A percentile compares a stretch with the other conserved stretches of the same genome.
phyloP scores from a whole-genome alignment of 53 echinoderm and acorn worm genomes.

The Mesocentrotus franciscanus region DNA sequence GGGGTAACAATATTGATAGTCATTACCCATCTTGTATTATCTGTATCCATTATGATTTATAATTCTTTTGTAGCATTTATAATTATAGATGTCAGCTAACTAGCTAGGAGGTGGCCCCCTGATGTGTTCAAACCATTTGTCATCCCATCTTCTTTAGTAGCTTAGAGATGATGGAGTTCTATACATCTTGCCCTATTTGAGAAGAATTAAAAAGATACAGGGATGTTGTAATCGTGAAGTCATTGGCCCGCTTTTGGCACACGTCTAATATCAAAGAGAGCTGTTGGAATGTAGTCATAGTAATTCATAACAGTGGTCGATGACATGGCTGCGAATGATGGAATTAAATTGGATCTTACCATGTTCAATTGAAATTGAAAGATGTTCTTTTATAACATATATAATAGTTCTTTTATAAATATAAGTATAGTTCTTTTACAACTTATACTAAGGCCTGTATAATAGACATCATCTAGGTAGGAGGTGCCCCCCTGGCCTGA shows the following conservation, averaged over 20 bases:
- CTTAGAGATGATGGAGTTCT: not conserved
- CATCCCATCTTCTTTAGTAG: constrained; percentile 5
- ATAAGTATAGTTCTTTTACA: not conserved
- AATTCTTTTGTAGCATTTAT: constrained; percentile 11
- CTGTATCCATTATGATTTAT: constrained; percentile 7
- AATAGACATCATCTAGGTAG: not conserved
- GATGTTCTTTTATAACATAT: not conserved
- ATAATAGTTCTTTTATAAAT: not conserved
- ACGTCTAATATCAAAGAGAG: not conserved
- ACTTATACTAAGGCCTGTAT: not conserved
- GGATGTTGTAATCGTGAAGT: constrained; percentile 6
- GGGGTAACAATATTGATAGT: constrained; percentile 7
- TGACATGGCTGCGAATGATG: not conserved
- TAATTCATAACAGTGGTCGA: not conserved
- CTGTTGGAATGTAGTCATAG: constrained; percentile 17
- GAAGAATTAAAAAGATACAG: not conserved
- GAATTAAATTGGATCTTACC: not conserved
- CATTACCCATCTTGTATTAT: constrained; percentile 36
- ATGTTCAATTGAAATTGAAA: not conserved
- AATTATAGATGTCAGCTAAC: constrained; percentile 14
- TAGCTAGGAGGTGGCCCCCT: constrained; percentile 40
- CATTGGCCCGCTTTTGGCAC: constrained; percentile 4
- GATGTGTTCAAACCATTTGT: not conserved
- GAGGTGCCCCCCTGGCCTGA: not conserved
- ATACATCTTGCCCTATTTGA: constrained; percentile 19